These are phyloP conservation scores for Ornithorhynchus anatinus DNA, from an alignment of 2,113 vertebrate genomes.

Conservation along the genomic window DNA sequence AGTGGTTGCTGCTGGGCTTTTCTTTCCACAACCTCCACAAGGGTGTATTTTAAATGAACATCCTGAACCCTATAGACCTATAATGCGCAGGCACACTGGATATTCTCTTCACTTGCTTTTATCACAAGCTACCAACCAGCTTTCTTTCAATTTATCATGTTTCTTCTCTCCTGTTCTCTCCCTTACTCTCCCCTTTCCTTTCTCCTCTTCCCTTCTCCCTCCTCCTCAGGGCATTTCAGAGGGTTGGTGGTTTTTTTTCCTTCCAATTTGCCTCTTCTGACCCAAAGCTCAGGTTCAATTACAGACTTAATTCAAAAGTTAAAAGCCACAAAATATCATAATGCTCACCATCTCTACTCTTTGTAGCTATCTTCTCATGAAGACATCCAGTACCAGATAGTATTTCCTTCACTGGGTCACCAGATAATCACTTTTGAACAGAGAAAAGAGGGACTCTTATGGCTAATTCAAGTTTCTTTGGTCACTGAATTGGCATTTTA, in stretches of 20 bases:
- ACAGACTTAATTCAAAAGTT: not conserved
- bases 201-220: not conserved
- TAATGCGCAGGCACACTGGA: not conserved
- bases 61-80: not conserved
- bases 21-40: not conserved
- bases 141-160: not conserved
- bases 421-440: too few species aligned
- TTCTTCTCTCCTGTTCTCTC: too few species aligned
- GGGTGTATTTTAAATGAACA: not conserved
- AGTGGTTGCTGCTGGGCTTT: not conserved
- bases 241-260: not conserved
- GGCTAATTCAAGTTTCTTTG: too few species aligned
- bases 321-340: not conserved
- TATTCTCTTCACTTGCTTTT: not conserved
- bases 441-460: too few species aligned
- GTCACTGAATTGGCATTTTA: too few species aligned
- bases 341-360: not conserved
- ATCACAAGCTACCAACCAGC: not conserved
- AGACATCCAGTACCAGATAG: too few species aligned
- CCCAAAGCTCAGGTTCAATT: fast-evolving
- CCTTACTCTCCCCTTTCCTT: not conserved
- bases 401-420: too few species aligned
- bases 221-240: not conserved
- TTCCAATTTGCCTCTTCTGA: fast-evolving
- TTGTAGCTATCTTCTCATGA: too few species aligned